Conservation (phyloP, 2,888 invertebrate species). For the Drosophila kokeensis region DNA sequence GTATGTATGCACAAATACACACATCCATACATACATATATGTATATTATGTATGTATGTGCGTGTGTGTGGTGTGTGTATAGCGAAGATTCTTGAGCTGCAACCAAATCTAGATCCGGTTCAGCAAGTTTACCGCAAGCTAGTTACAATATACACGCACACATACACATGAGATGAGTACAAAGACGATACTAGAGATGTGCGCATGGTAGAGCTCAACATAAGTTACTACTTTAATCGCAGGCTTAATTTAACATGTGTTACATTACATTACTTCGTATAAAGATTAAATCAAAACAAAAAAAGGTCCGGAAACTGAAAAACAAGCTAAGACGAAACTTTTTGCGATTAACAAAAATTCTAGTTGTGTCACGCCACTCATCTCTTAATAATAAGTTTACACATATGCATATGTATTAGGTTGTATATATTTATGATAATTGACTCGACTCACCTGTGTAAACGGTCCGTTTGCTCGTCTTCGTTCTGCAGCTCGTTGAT, state of each 20-base stretch:
- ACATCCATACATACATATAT: not conserved
- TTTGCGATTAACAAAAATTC: not conserved
- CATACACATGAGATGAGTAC: constrained; percentile 45
- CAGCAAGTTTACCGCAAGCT: constrained; percentile 80
- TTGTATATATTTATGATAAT: constrained; percentile 8
- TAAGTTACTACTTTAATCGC: constrained; percentile 2
- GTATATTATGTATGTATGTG: constrained; percentile 2
- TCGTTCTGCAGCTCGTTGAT: constrained; percentile 93
- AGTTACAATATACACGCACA: constrained; percentile 61
- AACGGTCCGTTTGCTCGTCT: constrained; percentile 94
- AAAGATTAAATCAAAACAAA: not conserved
- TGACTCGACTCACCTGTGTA: constrained; percentile 90
- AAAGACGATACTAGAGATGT: constrained; percentile 48
- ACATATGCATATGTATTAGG: not conserved
- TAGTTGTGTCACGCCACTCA: constrained; percentile 9
- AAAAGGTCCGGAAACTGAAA: not conserved
- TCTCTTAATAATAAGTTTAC: constrained; percentile 9
- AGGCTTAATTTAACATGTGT: not conserved
- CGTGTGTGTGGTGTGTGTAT: constrained; percentile 31
- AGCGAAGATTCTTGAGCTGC: constrained; percentile 75
- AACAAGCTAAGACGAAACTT: not conserved
- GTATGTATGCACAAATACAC: not conserved
- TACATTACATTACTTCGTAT: not conserved
- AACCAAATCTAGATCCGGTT: constrained; percentile 80
- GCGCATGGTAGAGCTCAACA: constrained; percentile 25